Conservation (phyloP, 2,888 invertebrate species). For the Lamellibrachia satsuma region DNA sequence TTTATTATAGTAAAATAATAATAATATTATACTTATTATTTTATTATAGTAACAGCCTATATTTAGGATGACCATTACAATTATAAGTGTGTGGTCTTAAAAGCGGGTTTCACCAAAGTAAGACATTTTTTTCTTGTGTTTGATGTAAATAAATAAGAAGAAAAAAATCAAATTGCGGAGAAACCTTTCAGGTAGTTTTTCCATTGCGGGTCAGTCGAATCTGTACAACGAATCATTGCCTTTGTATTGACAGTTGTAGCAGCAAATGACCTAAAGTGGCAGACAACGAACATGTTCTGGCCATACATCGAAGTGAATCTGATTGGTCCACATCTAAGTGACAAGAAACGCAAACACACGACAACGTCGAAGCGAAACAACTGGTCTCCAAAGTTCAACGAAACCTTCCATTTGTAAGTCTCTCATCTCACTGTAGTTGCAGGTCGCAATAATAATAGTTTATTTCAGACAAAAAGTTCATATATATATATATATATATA, state of each 20-base stretch:
- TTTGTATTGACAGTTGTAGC: conserved; percentile 81
- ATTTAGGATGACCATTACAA: too few species aligned
- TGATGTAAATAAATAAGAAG: too few species aligned
- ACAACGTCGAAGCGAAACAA: conserved; percentile 98
- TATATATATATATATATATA: too few species aligned
- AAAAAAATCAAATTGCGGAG: too few species aligned
- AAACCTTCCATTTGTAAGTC: conserved; percentile 98
- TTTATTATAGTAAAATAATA: too few species aligned
- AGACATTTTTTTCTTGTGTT: too few species aligned
- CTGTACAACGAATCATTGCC: neutral
- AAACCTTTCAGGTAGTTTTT: too few species aligned
- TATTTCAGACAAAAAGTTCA: too few species aligned
- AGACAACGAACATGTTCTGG: conserved; percentile 95
- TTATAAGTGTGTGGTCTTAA: too few species aligned
- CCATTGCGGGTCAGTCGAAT: neutral
- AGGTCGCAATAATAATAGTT: neutral
- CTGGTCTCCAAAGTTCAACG: conserved; percentile 99
- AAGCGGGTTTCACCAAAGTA: too few species aligned
- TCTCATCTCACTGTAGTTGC: neutral
- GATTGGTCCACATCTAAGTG: conserved; percentile 95
- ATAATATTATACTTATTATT: too few species aligned
- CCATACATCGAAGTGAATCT: conserved; percentile 98
- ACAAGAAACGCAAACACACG: conserved; percentile 96
- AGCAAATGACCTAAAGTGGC: conserved; percentile 98
- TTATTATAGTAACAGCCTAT: too few species aligned